A percentile compares a stretch with the other conserved stretches of the same genome.
phyloP scores from a whole-genome alignment of 2,113 vertebrate genomes.

The Cervus canadensis region DNA sequence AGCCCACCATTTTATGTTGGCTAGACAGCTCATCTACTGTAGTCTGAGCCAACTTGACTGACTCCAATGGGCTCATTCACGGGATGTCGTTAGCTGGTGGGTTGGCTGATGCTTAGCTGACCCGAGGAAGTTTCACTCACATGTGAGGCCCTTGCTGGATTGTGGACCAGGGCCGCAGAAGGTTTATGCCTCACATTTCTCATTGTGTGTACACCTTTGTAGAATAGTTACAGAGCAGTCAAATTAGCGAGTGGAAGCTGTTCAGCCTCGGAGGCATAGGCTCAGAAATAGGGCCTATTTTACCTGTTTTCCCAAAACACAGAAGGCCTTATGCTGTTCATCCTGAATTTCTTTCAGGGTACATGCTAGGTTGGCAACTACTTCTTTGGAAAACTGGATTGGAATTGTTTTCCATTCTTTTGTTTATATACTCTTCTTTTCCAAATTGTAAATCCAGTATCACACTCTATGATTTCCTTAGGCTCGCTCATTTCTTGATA shows the following conservation, averaged over 20 bases:
- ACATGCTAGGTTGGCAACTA: neutral
- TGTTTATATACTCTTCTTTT: neutral
- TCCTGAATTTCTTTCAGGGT: neutral
- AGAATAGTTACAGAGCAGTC: neutral
- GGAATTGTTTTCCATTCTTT: neutral
- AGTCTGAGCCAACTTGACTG: neutral
- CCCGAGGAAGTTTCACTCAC: fast-evolving
- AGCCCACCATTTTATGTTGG: neutral
- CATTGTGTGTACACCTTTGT: neutral
- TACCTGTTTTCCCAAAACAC: neutral
- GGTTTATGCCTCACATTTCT: neutral
- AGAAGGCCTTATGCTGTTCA: neutral
- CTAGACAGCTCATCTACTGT: neutral
- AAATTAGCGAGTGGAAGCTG: neutral
- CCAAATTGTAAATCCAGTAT: neutral
- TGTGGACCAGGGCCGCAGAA: neutral
- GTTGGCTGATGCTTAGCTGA: neutral
- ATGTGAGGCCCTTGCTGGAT: neutral
- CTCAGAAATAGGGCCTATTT: neutral
- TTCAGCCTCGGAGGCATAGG: neutral
- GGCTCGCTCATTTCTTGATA: neutral
- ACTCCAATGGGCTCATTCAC: neutral
- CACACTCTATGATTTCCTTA: neutral
- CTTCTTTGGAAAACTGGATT: neutral
- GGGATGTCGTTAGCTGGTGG: fast-evolving